Evolutionary conservation across 2,888 invertebrate genomes (phyloP).

Genomic region (Calameuta pallipes): DNA sequence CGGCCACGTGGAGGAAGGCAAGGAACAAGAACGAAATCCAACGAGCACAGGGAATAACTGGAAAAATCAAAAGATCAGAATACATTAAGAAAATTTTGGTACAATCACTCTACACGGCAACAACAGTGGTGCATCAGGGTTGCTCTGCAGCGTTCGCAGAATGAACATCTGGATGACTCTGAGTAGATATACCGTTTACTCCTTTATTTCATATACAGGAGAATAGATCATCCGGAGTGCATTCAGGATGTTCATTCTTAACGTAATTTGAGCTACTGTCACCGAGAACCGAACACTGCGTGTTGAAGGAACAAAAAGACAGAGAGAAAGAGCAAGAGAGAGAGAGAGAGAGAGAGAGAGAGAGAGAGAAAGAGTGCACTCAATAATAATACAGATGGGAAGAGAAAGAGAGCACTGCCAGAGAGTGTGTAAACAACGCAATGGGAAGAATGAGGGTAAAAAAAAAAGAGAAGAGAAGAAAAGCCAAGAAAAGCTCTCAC

Average conservation of each 20-base stretch:
- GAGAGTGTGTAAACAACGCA: slow-evolving; percentile 23
- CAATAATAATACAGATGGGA: slow-evolving; percentile 7
- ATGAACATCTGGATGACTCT: background rate
- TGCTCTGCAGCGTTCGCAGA: background rate
- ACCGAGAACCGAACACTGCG: background rate
- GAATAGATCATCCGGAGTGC: background rate
- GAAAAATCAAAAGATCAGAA: slow-evolving; percentile 15
- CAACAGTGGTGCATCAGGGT: background rate
- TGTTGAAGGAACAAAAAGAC: background rate
- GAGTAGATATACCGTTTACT: background rate
- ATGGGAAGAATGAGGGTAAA: slow-evolving; percentile 32
- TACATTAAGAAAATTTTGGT: background rate
- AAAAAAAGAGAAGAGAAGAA: slow-evolving; percentile 23
- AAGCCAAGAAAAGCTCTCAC: slow-evolving; percentile 18
- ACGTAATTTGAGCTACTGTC: background rate
- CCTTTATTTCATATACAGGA: background rate
- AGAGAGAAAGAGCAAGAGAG: background rate
- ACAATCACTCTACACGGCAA: background rate
- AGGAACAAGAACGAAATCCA: slow-evolving; percentile 22
- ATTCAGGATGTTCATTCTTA: background rate
- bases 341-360: slow-evolving; percentile 10
- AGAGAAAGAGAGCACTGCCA: slow-evolving; percentile 15
- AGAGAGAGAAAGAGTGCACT: slow-evolving; percentile 9
- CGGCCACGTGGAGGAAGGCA: slow-evolving; percentile 13
- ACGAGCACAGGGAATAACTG: slow-evolving; percentile 25